A percentile compares a stretch with the other conserved stretches of the same genome.
Evolutionary conservation across 2,888 invertebrate species (phyloP).

Genomic region (Rhamphomyia laevipes): DNA sequence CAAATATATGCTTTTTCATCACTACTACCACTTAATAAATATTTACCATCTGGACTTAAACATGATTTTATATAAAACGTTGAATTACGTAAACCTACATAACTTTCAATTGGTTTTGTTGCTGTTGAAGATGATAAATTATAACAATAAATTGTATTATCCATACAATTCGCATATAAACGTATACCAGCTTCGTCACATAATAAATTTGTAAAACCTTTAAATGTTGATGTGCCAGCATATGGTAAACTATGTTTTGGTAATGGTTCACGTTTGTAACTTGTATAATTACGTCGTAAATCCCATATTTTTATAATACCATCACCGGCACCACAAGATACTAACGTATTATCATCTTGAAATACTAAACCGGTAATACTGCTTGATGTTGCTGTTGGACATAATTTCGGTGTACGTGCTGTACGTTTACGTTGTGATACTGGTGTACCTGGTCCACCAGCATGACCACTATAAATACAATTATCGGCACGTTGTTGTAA

Average conservation of each 20-base stretch:
- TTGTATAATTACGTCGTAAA: constrained; percentile 65
- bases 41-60: constrained; percentile 67
- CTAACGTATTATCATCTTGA: constrained; percentile 63
- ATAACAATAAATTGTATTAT: constrained; percentile 74
- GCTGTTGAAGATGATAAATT: constrained; percentile 56
- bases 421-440: constrained; percentile 40
- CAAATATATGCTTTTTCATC: constrained; percentile 80
- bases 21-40: constrained; percentile 79
- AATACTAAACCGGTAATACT: constrained; percentile 76
- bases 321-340: constrained; percentile 80
- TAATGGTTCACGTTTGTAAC: constrained; percentile 53
- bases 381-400: constrained; percentile 45
- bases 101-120: constrained; percentile 50
- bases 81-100: constrained; percentile 62
- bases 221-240: constrained; percentile 53
- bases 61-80: constrained; percentile 78
- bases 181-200: constrained; percentile 56
- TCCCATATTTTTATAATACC: constrained; percentile 83
- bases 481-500: constrained; percentile 54
- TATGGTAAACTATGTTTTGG: constrained; percentile 64
- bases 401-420: constrained; percentile 35
- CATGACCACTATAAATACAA: constrained; percentile 44
- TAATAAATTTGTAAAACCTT: constrained; percentile 66
- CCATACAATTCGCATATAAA: constrained; percentile 79
- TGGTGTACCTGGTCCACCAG: constrained; percentile 39